Evolutionary conservation across 2,113 vertebrate genomes (phyloP).

Genomic region (Sinocyclocheilus anshuiensis): DNA sequence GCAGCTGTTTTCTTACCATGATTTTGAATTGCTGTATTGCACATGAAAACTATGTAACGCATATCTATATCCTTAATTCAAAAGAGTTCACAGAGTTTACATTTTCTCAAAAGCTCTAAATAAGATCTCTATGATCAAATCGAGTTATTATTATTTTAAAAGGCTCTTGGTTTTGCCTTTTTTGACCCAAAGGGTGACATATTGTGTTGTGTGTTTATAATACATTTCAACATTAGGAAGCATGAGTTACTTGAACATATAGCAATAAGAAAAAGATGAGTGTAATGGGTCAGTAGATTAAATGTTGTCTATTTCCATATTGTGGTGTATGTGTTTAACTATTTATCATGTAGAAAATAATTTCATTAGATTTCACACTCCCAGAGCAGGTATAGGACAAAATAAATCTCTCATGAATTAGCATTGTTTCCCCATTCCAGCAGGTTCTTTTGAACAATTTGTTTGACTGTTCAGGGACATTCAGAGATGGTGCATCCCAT

Average conservation of each 20-base stretch:
- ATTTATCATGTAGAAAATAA: conserved; percentile 2
- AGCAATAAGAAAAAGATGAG: neutral
- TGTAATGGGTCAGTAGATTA: neutral
- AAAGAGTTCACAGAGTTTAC: neutral
- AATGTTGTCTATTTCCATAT: neutral
- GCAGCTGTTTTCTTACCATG: neutral
- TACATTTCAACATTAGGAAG: neutral
- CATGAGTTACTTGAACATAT: no score
- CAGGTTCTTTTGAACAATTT: conserved; percentile 58
- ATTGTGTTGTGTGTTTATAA: neutral
- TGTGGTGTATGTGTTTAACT: neutral
- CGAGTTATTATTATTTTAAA: neutral
- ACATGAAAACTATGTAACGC: no score
- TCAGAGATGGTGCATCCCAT: conserved; percentile 70
- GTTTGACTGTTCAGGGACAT: conserved; percentile 68
- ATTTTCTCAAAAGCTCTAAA: neutral
- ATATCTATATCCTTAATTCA: no score
- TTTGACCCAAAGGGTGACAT: neutral
- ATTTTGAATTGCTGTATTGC: no score
- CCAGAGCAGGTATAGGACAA: conserved; percentile 26
- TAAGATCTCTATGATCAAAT: neutral
- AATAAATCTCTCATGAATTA: conserved; percentile 47
- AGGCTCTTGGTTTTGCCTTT: no score
- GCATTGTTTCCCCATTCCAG: conserved; percentile 68
- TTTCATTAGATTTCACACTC: conserved; percentile 9